These are phyloP conservation scores for Thymelicus sylvestris DNA, from an alignment of 2,888 invertebrate species.

Conservation along the genomic window DNA sequence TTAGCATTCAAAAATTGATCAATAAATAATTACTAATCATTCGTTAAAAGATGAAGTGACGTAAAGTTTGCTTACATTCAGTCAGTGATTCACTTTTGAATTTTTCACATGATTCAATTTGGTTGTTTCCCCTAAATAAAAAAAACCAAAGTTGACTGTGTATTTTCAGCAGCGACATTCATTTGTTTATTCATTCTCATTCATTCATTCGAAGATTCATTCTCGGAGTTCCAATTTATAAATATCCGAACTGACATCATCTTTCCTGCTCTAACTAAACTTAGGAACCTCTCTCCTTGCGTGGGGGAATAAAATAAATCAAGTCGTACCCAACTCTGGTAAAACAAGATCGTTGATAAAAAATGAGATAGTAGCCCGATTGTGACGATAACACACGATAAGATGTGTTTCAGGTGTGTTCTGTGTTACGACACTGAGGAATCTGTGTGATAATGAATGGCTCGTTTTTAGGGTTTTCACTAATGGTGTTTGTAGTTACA, in stretches of 20 bases:
- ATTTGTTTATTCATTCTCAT: not conserved
- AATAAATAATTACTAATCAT: too few species aligned
- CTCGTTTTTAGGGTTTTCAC: not conserved
- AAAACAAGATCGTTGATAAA: conserved; percentile 9
- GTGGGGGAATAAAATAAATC: conserved; percentile 6
- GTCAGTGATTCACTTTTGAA: not conserved
- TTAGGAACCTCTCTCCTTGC: not conserved
- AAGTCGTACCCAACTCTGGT: not conserved
- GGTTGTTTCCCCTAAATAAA: not conserved
- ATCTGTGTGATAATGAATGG: conserved; percentile 4
- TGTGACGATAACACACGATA: conserved; percentile 7
- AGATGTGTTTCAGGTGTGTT: not conserved
- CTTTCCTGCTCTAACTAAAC: not conserved
- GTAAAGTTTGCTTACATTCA: not conserved
- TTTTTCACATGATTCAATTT: not conserved
- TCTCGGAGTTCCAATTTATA: not conserved
- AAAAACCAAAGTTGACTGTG: not conserved
- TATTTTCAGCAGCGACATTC: not conserved
- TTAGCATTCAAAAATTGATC: too few species aligned
- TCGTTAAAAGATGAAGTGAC: not conserved
- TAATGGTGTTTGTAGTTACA: not conserved
- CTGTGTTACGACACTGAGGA: conserved; percentile 1
- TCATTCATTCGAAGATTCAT: not conserved
- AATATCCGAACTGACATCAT: not conserved
- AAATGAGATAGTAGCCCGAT: conserved; percentile 11